These are phyloP conservation scores for Gryon sp. DNA, from an alignment of 1,140 invertebrate species.

Conservation along the genomic window DNA sequence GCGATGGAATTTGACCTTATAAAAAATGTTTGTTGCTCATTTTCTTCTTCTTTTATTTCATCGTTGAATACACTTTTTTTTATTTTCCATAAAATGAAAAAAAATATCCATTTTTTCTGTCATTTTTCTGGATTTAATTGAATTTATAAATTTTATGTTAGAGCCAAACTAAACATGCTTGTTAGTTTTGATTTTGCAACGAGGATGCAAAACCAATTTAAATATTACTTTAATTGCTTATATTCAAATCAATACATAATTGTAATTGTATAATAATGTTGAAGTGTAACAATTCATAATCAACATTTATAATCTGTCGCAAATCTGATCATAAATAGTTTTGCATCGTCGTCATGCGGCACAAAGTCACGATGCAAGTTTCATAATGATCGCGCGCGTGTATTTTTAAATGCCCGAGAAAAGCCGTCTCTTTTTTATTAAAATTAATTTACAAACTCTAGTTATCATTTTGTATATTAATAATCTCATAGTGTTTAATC, in stretches of 20 bases:
- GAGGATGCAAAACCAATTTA: no score
- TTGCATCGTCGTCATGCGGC: constrained; percentile 48
- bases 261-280: constrained; percentile 26
- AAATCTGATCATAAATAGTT: constrained; percentile 64
- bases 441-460: background rate
- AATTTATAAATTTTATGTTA: no score
- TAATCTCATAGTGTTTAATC: no score
- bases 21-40: no score
- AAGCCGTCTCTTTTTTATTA: constrained; percentile 8
- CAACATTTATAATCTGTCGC: constrained; percentile 38
- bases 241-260: background rate
- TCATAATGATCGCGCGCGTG: constrained; percentile 53
- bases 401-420: constrained; percentile 64
- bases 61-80: constrained; percentile 5
- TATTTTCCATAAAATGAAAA: no score
- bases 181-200: no score
- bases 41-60: no score
- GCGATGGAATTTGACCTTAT: constrained; percentile 13
- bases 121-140: no score
- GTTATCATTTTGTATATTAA: no score
- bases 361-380: constrained; percentile 61
- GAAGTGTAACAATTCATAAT: constrained; percentile 7
- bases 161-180: no score
- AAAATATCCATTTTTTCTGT: background rate
- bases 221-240: no score